phyloP scores from a whole-genome alignment of 2,888 invertebrate genomes.

The Hyles lineata region DNA sequence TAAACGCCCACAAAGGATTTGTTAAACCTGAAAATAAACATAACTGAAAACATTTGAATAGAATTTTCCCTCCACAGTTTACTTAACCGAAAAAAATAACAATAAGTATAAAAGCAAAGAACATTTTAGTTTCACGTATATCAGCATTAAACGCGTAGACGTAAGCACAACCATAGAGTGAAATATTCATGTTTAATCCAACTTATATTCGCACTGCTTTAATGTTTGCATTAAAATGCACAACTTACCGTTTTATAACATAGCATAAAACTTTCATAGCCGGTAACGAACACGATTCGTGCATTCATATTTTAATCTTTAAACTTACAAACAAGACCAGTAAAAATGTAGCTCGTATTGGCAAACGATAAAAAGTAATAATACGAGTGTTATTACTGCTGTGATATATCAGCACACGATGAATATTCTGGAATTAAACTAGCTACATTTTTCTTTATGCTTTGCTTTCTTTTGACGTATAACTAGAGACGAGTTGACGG shows the following conservation, averaged over 20 bases:
- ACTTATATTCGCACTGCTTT: conserved; percentile 10
- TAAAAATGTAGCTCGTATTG: neutral
- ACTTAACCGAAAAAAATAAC: neutral
- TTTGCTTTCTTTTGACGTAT: too few species aligned
- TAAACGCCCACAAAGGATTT: too few species aligned
- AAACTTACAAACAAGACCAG: neutral
- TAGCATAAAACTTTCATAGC: conserved; percentile 7
- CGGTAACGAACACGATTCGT: conserved; percentile 2
- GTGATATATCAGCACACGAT: neutral
- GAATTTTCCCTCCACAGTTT: neutral
- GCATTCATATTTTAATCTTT: conserved; percentile 12
- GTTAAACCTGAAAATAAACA: too few species aligned
- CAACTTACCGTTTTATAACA: conserved; percentile 21
- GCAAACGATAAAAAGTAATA: neutral
- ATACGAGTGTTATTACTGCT: neutral
- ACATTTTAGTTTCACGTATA: neutral
- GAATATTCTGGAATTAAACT: conserved; percentile 6
- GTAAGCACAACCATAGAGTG: conserved; percentile 1
- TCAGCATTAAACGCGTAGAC: neutral
- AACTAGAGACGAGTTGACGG: too few species aligned
- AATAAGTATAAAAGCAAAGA: conserved; percentile 1
- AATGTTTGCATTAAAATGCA: conserved; percentile 20
- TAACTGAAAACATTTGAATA: neutral
- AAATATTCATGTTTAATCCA: conserved; percentile 12
- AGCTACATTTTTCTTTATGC: too few species aligned